phyloP scores from a whole-genome alignment of 1,140 invertebrate genomes.

The Solenopsis fugax region DNA sequence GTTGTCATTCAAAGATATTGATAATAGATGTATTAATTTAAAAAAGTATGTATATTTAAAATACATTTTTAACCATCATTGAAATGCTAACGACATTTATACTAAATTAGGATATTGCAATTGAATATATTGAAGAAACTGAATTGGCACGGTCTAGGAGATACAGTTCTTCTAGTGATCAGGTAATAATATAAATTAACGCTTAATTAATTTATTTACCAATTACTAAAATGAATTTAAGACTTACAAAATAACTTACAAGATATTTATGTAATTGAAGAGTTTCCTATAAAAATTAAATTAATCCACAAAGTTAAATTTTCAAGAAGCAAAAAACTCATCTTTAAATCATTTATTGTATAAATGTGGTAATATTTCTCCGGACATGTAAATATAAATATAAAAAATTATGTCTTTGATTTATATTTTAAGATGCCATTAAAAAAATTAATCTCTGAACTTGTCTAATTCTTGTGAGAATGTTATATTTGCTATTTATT shows the following conservation, averaged over 20 bases:
- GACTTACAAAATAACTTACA: constrained; percentile 30
- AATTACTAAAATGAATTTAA: constrained; percentile 31
- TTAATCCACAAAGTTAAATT: too few species aligned
- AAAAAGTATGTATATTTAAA: constrained; percentile 32
- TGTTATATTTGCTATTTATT: too few species aligned
- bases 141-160: constrained; percentile 79
- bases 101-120: constrained; percentile 78
- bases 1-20: constrained; percentile 23
- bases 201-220: constrained; percentile 1
- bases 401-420: too few species aligned
- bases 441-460: too few species aligned
- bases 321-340: too few species aligned
- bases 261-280: neutral
- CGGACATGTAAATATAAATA: too few species aligned
- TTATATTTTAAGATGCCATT: too few species aligned
- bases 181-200: constrained; percentile 77
- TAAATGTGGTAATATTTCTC: too few species aligned
- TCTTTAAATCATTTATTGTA: too few species aligned
- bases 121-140: constrained; percentile 81
- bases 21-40: constrained; percentile 10
- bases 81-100: constrained; percentile 67
- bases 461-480: too few species aligned
- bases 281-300: too few species aligned
- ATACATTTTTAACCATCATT: constrained; percentile 60
- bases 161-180: constrained; percentile 85